These are phyloP conservation scores for Metalampra italica DNA, from an alignment of 2,888 invertebrate genomes.

Conservation along the genomic window DNA sequence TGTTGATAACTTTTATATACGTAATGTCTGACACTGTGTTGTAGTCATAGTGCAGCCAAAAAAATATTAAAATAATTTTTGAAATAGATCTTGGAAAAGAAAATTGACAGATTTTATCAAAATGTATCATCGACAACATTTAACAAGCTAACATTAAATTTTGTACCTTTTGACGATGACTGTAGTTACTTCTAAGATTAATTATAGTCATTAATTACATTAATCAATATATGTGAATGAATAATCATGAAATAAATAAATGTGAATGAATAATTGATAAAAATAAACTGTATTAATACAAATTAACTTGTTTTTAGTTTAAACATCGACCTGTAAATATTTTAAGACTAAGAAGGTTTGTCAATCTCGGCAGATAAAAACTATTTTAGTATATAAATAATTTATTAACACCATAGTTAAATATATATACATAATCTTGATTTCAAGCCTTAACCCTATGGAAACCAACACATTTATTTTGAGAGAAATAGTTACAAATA, in stretches of 20 bases:
- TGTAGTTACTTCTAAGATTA: no score
- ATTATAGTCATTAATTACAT: not conserved
- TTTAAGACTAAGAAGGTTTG: no score
- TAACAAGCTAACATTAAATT: no score
- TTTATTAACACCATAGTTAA: conserved; percentile 32
- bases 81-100: no score
- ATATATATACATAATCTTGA: conserved; percentile 37
- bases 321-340: not conserved
- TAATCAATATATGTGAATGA: not conserved
- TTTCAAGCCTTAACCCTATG: conserved; percentile 17
- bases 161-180: no score
- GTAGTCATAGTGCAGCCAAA: no score
- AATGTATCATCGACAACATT: no score
- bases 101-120: no score
- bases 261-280: not conserved
- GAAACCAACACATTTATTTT: conserved; percentile 7
- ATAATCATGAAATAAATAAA: not conserved
- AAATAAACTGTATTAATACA: not conserved
- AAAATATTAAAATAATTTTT: no score
- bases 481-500: conserved; percentile 15
- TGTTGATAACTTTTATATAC: not conserved
- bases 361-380: no score
- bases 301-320: not conserved
- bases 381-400: conserved; percentile 31
- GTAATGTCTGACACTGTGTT: no score